Conservation (phyloP, 2,113 vertebrate species). For the Paralichthys olivaceus region DNA sequence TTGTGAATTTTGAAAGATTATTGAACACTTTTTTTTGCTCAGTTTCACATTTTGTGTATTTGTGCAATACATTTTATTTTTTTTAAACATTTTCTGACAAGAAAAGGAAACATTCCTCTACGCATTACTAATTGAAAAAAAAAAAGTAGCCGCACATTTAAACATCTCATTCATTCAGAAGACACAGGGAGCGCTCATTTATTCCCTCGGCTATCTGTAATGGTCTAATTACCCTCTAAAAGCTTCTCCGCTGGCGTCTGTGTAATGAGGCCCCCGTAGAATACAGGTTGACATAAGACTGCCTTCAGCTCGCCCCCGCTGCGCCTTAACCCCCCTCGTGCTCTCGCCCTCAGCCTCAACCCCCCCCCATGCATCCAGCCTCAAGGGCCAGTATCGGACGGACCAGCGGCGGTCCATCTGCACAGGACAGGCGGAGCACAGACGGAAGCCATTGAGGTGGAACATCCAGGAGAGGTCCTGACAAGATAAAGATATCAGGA, state of each 20-base stretch:
- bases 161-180: conserved; percentile 66
- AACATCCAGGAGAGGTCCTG: conserved; percentile 78
- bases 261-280: conserved; percentile 74
- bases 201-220: conserved; percentile 69
- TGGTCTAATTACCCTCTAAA: conserved; percentile 75
- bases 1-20: not conserved
- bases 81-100: not conserved
- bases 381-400: conserved; percentile 44
- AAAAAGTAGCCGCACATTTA: conserved; percentile 45
- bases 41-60: not conserved
- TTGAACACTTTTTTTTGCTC: not conserved
- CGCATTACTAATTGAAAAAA: conserved; percentile 33
- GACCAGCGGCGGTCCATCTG: conserved; percentile 73
- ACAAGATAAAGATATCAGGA: conserved; percentile 84
- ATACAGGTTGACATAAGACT: conserved; percentile 74
- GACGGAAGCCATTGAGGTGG: conserved; percentile 80
- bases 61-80: not conserved
- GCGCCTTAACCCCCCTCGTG: conserved; percentile 24
- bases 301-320: conserved; percentile 47
- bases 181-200: conserved; percentile 44
- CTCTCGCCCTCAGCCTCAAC: not conserved
- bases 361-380: conserved; percentile 36
- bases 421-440: conserved; percentile 58
- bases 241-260: conserved; percentile 72
- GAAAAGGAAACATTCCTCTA: not conserved